These are phyloP conservation scores for Hippolais icterina DNA, from an alignment of 2,113 vertebrate species.

Conservation along the genomic window DNA sequence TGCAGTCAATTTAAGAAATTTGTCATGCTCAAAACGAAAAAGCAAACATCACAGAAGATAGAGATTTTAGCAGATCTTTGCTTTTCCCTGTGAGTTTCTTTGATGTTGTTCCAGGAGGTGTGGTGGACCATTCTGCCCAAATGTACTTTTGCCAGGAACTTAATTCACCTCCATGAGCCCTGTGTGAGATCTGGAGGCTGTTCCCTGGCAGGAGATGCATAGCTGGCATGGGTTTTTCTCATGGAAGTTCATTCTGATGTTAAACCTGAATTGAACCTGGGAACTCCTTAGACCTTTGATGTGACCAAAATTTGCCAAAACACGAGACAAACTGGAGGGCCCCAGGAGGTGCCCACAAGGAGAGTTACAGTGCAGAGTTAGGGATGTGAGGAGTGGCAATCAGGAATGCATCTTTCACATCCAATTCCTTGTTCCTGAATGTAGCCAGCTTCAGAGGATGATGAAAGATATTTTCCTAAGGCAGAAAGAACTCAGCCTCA, in stretches of 20 bases:
- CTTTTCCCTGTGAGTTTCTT: background rate
- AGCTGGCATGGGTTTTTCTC: background rate
- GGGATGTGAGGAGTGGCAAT: background rate
- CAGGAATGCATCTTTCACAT: background rate
- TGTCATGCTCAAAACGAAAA: background rate
- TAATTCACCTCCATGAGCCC: background rate
- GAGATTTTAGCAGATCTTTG: background rate
- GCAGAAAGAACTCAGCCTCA: background rate
- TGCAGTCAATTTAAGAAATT: background rate
- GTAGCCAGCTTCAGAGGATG: background rate
- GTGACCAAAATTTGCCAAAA: background rate
- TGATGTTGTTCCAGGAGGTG: background rate
- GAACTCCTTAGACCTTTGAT: background rate
- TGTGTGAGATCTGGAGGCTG: background rate
- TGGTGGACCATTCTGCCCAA: background rate
- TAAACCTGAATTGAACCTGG: background rate
- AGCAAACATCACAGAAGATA: background rate
- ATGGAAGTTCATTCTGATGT: background rate
- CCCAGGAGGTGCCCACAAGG: background rate
- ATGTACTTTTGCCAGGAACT: background rate
- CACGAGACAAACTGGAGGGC: background rate
- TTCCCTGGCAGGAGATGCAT: background rate
- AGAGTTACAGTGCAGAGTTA: background rate
- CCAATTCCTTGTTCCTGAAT: background rate
- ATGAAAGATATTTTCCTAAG: background rate